Conservation (phyloP, 2,888 invertebrate species). For the Agriopis marginaria region DNA sequence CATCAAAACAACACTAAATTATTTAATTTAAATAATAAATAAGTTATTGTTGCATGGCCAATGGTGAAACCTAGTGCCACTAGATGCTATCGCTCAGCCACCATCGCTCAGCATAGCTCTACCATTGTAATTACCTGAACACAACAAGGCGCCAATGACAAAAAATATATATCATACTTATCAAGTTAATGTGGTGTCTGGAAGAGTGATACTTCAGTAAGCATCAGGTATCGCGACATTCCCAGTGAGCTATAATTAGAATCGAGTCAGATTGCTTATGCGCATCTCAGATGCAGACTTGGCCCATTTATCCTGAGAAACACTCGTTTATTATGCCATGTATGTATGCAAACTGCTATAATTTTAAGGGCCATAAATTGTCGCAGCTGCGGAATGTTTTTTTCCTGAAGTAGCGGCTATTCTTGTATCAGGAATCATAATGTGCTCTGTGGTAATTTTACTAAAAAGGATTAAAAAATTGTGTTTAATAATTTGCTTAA, state of each 20-base stretch:
- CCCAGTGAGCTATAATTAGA: slow-evolving; percentile 70
- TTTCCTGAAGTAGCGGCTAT: slow-evolving; percentile 20
- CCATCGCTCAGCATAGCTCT: not conserved
- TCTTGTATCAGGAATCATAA: slow-evolving; percentile 15
- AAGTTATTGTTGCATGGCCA: not conserved
- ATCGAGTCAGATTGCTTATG: slow-evolving; percentile 69
- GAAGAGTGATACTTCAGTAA: slow-evolving; percentile 56
- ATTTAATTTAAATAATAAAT: not conserved
- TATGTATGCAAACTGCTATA: slow-evolving; percentile 43
- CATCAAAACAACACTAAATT: too few relatives aligned
- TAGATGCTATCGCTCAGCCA: too few relatives aligned
- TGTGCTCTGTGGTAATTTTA: slow-evolving; percentile 1
- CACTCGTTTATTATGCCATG: slow-evolving; percentile 45
- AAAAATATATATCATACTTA: slow-evolving; percentile 18
- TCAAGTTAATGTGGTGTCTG: slow-evolving; percentile 19
- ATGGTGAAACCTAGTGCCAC: too few relatives aligned
- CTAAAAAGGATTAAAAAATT: not conserved
- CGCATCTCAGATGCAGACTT: slow-evolving; percentile 69
- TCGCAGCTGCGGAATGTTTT: slow-evolving; percentile 25
- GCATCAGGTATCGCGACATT: slow-evolving; percentile 64
- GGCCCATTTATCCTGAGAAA: slow-evolving; percentile 63
- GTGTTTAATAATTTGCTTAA: not conserved
- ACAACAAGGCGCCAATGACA: not conserved
- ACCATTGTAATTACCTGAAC: not conserved
- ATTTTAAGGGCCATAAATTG: slow-evolving; percentile 36